These are phyloP conservation scores for Papilio elwesi DNA, from an alignment of 2,888 invertebrate species.

Conservation along the genomic window DNA sequence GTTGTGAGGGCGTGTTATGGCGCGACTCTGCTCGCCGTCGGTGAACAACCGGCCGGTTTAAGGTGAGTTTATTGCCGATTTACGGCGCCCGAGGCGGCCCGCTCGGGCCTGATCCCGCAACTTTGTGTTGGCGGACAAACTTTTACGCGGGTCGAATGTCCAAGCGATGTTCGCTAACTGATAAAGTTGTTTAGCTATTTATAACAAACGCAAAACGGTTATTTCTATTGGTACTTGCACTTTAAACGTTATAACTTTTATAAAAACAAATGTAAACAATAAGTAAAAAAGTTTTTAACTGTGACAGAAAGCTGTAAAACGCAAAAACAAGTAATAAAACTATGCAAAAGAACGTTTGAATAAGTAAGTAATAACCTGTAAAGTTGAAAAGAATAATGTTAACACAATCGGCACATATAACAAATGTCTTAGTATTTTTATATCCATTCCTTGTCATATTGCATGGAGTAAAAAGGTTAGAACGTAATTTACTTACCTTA, in stretches of 20 bases:
- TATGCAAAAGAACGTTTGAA: background rate
- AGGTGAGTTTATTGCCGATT: conserved; percentile 83
- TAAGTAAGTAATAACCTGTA: background rate
- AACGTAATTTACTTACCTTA: conserved; percentile 35
- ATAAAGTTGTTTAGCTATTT: conserved; percentile 57
- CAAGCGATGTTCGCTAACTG: conserved; percentile 47
- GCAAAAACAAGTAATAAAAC: background rate
- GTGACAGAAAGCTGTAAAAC: background rate
- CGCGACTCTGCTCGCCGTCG: conserved; percentile 77
- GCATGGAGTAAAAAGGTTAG: background rate
- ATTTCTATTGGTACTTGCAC: background rate
- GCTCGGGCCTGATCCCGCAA: conserved; percentile 61
- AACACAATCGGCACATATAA: background rate
- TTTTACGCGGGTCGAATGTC: conserved; percentile 63
- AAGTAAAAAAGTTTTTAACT: background rate
- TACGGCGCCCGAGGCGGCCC: conserved; percentile 71
- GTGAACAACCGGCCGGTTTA: conserved; percentile 78
- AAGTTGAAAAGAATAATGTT: background rate
- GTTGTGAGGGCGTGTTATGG: conserved; percentile 78
- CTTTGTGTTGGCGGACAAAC: conserved; percentile 72
- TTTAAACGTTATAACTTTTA: conserved; percentile 2
- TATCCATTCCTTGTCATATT: background rate
- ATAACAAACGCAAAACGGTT: conserved; percentile 44
- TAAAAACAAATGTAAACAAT: conserved; percentile 5
- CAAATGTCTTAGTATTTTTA: background rate